phyloP scores from a whole-genome alignment of 1,140 invertebrate genomes.

The Bombus affinis region DNA sequence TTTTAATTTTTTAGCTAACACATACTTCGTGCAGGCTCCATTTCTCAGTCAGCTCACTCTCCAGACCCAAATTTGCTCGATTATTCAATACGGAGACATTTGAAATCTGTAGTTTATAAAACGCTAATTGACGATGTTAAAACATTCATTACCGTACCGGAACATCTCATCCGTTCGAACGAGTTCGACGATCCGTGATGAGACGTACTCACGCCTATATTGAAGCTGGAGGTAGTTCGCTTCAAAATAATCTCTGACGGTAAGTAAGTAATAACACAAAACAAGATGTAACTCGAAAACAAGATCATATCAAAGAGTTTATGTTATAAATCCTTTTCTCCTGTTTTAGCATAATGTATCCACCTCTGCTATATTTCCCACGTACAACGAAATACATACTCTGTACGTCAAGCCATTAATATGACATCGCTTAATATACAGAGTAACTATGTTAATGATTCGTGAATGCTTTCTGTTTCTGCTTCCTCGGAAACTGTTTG shows the following conservation, averaged over 20 bases:
- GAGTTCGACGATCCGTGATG: neutral
- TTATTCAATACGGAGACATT: neutral
- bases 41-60: neutral
- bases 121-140: neutral
- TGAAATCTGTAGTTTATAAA: neutral
- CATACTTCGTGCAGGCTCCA: neutral
- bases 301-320: neutral
- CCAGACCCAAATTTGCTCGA: neutral
- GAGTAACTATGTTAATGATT: slow-evolving; percentile 22
- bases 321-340: neutral
- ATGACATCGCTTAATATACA: slow-evolving; percentile 32
- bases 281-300: neutral
- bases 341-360: neutral
- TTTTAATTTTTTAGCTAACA: neutral
- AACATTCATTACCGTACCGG: neutral
- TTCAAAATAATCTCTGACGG: no score
- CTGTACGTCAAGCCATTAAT: slow-evolving; percentile 51
- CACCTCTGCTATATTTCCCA: neutral
- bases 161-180: neutral
- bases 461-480: slow-evolving; percentile 35
- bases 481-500: neutral
- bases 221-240: no score
- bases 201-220: no score
- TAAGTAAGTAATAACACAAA: neutral
- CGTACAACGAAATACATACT: neutral